These are phyloP conservation scores for Sparidentex hasta DNA, from an alignment of 2,797 vertebrate species.

Conservation along the genomic window DNA sequence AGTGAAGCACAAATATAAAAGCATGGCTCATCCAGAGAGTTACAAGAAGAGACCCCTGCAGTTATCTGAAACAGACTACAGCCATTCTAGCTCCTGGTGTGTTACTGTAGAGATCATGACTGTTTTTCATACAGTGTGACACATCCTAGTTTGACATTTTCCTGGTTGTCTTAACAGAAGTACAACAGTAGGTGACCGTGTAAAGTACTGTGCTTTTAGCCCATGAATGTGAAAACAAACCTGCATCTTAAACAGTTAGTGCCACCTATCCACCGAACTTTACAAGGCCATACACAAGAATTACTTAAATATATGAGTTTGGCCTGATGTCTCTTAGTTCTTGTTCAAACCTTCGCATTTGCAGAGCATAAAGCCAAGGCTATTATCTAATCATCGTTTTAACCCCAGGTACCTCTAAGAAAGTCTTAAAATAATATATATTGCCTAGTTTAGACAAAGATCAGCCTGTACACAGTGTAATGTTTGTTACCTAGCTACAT, in stretches of 20 bases:
- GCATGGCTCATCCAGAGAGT: constrained; percentile 7
- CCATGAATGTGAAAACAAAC: not conserved
- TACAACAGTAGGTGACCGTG: not conserved
- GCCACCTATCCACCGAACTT: not conserved
- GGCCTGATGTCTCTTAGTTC: not conserved
- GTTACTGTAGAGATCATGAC: not conserved
- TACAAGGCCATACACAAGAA: not conserved
- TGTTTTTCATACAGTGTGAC: not conserved
- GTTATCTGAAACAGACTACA: constrained; percentile 14
- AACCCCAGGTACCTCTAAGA: not conserved
- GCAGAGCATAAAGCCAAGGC: not conserved
- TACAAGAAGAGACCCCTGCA: not conserved
- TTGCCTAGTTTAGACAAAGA: constrained; percentile 25
- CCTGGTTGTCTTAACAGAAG: not conserved
- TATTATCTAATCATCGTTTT: not conserved
- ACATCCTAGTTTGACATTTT: constrained; percentile 13
- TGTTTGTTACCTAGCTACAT: constrained; percentile 65
- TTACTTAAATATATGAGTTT: not conserved
- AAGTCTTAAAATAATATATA: not conserved
- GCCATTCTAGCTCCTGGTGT: not conserved
- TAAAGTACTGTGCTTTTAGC: not conserved
- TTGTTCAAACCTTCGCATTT: constrained; percentile 1
- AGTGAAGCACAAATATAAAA: constrained; percentile 20
- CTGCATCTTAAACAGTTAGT: not conserved
- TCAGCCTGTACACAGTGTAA: constrained; percentile 13